Evolutionary conservation across 2,888 invertebrate species (phyloP), one percentile per base, ranked within the genome.

Genomic region (Electrophaes corylata): DNA sequence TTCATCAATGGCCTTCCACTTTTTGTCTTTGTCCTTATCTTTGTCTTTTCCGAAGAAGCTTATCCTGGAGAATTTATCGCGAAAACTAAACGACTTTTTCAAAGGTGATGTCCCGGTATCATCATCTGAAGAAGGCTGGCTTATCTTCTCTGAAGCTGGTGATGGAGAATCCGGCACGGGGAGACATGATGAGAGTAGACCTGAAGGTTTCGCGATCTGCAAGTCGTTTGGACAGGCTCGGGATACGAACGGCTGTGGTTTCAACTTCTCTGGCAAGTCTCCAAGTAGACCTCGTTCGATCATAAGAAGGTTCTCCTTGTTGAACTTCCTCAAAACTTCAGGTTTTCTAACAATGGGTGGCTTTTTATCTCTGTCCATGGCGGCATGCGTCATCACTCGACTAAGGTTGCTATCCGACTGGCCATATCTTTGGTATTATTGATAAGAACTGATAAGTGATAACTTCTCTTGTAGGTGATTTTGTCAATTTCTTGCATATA

Each of bases 11-110:
- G 78, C 74, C 62, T 84, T 86, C 70, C 76, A 79, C 41, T 59
- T 59, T 12, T 59, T 59, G 16, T 49, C 54, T 67, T 79, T 84
- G 10, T 85, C 81, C 65, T 81, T 84, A 48, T 81, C 80, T 65
- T 81, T 84, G 48, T 81, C 80, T 71, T 84, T 88, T 0, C 79
- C 77, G 26, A 91, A 85, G 41, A 90, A 76, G 62, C 80, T 83
- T 46, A 88, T 85, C 60, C 83, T 74, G 10, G 90, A 84, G 37
- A 91, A 78, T 66, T 79, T 84, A 37, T 91, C 88, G 4, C 91
- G 82, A 61, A 91, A 91, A 59, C 91, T 91, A 65, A 90, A 90
- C 0, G 88, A 75, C 66, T 91, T 91, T 64, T 85, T 90, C 19
- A 91, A 57, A 0, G 88, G 84, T 0, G 89, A 84, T 1, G 64